Conservation (phyloP, 1,140 invertebrate species). For the Drosophila sechellia region DNA sequence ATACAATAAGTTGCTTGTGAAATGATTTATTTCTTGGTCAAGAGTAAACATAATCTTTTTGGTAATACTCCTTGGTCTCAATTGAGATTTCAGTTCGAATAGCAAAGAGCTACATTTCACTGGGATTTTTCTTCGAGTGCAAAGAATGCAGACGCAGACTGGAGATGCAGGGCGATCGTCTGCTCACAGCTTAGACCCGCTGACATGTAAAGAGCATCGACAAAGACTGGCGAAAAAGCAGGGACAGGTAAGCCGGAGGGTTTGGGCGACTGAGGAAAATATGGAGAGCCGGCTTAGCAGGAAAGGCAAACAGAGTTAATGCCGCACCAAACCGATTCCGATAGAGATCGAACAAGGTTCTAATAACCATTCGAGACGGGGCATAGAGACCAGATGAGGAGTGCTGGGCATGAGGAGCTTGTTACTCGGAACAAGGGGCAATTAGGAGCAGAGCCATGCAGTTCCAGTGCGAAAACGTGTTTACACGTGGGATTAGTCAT, state of each 20-base stretch:
- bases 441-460: conserved; percentile 56
- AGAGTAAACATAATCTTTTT: no score
- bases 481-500: conserved; percentile 67
- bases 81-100: not conserved
- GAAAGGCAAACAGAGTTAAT: conserved; percentile 67
- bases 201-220: conserved; percentile 76
- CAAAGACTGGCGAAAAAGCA: conserved; percentile 54
- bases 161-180: conserved; percentile 44
- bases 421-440: conserved; percentile 67
- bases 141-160: conserved; percentile 32
- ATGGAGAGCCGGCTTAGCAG: conserved; percentile 52
- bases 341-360: conserved; percentile 70
- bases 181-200: conserved; percentile 62
- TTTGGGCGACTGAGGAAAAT: conserved; percentile 30
- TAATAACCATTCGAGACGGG: conserved; percentile 53
- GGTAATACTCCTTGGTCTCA: not conserved
- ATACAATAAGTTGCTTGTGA: no score
- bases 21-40: no score
- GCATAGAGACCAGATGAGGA: conserved; percentile 2
- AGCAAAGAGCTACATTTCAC: not conserved
- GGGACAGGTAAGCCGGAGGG: conserved; percentile 36
- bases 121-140: conserved; percentile 12
- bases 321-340: conserved; percentile 55
- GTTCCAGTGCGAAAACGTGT: conserved; percentile 49
- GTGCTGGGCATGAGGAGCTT: conserved; percentile 5